Evolutionary conservation across 1,140 invertebrate genomes (phyloP).

Genomic region (Drosophila ohnishii): DNA sequence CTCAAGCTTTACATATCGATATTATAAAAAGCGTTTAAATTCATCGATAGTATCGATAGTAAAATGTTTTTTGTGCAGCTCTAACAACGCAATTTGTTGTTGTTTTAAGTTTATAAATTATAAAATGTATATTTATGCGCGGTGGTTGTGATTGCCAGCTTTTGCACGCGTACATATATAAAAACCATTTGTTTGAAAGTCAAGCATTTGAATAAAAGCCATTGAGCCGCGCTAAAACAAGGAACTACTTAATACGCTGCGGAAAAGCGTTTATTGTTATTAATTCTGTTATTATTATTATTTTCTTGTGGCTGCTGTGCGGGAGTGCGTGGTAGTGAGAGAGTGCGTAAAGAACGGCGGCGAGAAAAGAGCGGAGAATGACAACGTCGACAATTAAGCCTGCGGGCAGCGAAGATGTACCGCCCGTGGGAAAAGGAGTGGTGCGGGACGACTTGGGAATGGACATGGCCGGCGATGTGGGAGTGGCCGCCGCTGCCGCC

Average conservation of each 20-base stretch:
- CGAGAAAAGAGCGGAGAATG: conserved; percentile 30
- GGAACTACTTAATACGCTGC: background rate
- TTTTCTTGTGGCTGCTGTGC: conserved; percentile 22
- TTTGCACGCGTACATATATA: conserved; percentile 10
- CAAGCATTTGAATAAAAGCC: conserved; percentile 6
- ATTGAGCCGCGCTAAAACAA: conserved; percentile 2
- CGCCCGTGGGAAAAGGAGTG: conserved; percentile 1
- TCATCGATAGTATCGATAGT: background rate
- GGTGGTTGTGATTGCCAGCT: conserved; percentile 8
- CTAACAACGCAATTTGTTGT: conserved; percentile 12
- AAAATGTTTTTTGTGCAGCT: background rate
- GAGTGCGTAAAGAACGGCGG: conserved; percentile 7
- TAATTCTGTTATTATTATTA: conserved; percentile 29
- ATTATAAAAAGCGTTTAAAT: background rate
- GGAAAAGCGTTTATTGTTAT: conserved; percentile 6
- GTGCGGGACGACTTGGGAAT: conserved; percentile 5
- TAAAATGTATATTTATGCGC: conserved; percentile 18
- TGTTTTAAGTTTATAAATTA: conserved; percentile 9
- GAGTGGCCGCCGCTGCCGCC: conserved; percentile 11
- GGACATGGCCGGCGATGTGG: conserved; percentile 5
- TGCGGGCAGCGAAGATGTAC: conserved; percentile 20
- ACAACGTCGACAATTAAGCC: conserved; percentile 65
- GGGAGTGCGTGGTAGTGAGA: conserved; percentile 38
- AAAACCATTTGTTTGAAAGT: background rate
- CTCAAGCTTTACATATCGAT: background rate